Evolutionary conservation across 2,888 invertebrate species (phyloP).

Genomic region (Drosophila kuntzei): DNA sequence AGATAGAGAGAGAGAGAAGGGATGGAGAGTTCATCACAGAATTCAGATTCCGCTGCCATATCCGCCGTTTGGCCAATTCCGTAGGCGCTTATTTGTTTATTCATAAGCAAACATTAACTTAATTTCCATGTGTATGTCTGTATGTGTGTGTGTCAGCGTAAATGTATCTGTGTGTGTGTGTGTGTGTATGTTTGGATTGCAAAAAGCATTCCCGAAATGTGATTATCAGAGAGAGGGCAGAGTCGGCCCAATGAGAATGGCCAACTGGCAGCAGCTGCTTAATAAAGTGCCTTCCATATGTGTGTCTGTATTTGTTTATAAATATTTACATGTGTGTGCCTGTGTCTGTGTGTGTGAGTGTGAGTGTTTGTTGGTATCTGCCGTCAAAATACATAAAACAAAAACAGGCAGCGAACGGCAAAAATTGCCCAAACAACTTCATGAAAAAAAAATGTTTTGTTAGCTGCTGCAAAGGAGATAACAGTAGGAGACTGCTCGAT

Average conservation of each 20-base stretch:
- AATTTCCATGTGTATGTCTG: conserved; percentile 72
- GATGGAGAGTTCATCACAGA: conserved; percentile 63
- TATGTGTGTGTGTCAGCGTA: conserved; percentile 12
- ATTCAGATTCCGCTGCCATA: conserved; percentile 32
- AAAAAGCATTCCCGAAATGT: conserved; percentile 77
- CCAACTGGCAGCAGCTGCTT: conserved; percentile 69
- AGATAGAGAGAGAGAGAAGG: background rate
- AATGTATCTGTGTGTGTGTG: conserved; percentile 15
- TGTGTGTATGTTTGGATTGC: conserved; percentile 37
- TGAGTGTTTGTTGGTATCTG: conserved; percentile 13
- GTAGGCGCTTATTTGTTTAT: conserved; percentile 83
- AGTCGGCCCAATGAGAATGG: conserved; percentile 31
- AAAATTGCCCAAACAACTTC: conserved; percentile 32
- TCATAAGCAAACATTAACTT: conserved; percentile 85
- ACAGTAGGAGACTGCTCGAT: background rate
- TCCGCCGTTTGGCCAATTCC: conserved; percentile 50
- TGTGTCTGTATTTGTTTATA: conserved; percentile 4
- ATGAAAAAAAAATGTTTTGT: conserved; percentile 24
- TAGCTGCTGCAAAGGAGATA: background rate
- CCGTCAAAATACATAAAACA: conserved; percentile 43
- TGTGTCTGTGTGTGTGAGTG: conserved; percentile 9
- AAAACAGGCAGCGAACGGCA: conserved; percentile 16
- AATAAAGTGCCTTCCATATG: conserved; percentile 56
- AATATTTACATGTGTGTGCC: background rate
- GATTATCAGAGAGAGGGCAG: conserved; percentile 61